These are phyloP conservation scores for Calameuta filiformis DNA, from an alignment of 2,888 invertebrate genomes.

Conservation along the genomic window DNA sequence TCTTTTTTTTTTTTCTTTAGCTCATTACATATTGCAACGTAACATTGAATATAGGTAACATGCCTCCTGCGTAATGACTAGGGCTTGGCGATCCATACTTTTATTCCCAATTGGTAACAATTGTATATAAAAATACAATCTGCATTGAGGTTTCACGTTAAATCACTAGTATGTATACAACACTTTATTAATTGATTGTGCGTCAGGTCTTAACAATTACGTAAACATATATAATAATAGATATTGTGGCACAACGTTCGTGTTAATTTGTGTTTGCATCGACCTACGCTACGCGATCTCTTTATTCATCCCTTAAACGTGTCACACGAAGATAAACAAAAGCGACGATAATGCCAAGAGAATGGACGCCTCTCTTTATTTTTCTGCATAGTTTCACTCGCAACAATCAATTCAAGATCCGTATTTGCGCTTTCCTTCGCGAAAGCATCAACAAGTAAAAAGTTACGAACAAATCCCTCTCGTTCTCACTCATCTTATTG, in stretches of 20 bases:
- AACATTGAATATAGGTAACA: slow-evolving; percentile 60
- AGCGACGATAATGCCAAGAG: slow-evolving; percentile 34
- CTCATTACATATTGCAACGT: slow-evolving; percentile 35
- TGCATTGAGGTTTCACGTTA: slow-evolving; percentile 30
- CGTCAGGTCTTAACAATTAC: slow-evolving; percentile 37
- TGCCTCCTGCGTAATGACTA: slow-evolving; percentile 55
- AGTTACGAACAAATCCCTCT: background rate
- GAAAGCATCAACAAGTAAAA: background rate
- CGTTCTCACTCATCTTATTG: slow-evolving; percentile 33
- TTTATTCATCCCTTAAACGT: background rate
- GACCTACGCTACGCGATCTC: background rate
- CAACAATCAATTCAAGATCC: background rate
- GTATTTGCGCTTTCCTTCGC: background rate
- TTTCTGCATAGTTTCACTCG: background rate
- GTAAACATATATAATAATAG: slow-evolving; percentile 28
- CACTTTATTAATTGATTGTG: slow-evolving; percentile 43
- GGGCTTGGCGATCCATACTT: slow-evolving; percentile 54
- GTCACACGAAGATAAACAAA: slow-evolving; percentile 11
- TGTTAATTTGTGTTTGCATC: slow-evolving; percentile 18
- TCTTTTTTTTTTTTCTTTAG: slow-evolving; percentile 21
- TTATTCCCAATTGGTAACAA: slow-evolving; percentile 49
- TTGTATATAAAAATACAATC: slow-evolving; percentile 63
- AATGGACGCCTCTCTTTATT: background rate
- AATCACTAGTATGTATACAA: slow-evolving; percentile 31
- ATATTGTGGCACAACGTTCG: slow-evolving; percentile 31